Evolutionary conservation across 2,888 invertebrate species (phyloP), one percentile per base, ranked within the genome.

Genomic region (Yponomeuta cagnagella): DNA sequence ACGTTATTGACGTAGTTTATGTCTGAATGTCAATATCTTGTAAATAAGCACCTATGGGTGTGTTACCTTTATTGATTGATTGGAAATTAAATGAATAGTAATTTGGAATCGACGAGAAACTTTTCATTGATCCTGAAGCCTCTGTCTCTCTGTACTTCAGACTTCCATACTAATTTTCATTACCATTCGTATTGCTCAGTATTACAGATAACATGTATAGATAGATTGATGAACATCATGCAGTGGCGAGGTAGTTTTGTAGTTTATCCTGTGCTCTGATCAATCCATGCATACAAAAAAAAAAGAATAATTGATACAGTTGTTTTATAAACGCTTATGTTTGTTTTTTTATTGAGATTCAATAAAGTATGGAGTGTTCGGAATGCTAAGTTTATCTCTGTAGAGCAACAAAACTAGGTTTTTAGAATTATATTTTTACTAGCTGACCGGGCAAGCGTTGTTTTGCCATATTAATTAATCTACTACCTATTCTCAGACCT

Each of bases 1-100:
- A 75, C 77, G 79, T 83, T 73, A 77, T 82, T 79, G 80, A 79
- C 79, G 79, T 77, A 76, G 76, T 78, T 79, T 78, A 75, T 75
- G 76, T 76, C n/a, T 75, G 72, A 78, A 78, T 80, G 76, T 84
- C 77, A 76, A 79, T 81, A 80, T 84, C 85, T 88, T 91, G 92
- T 92, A 92, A 89, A 92, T 91, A 92, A 87, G 79, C 88, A 89
- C 90, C 87, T 75, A 80, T 80, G 87, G 23, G 88, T 89, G 90
- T 87, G 81, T 83, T 84, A 80, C 43, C 82, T 81, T 77, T 84
- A 85, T 84, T 85, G 84, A 87, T 88, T 88, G 84, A 87, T 87
- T 89, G 84, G 48, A 82, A 90, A 89, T 90, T 86, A 90, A 86
- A 87, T 82, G 84, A 87, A 88, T 90, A 90, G 90, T 88, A 85